phyloP scores from a whole-genome alignment of 2,888 invertebrate genomes.

The Lasioglossum lativentre region DNA sequence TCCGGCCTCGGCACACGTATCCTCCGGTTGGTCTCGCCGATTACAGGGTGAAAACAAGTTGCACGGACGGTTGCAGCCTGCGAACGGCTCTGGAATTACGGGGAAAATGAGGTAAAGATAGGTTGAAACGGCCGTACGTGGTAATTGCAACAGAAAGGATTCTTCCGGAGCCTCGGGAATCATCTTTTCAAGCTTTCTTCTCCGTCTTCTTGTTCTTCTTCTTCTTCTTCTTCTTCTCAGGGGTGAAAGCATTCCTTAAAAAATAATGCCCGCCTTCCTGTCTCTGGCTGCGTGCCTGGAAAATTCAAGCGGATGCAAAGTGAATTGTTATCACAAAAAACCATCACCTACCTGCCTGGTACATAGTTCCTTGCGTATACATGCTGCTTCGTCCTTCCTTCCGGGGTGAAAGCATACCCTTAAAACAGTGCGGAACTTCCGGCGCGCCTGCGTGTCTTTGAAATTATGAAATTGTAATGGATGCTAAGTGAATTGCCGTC shows the following conservation, averaged over 20 bases:
- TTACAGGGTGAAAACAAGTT: conserved; percentile 14
- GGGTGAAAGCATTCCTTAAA: neutral
- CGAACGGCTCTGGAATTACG: neutral
- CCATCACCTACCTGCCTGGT: neutral
- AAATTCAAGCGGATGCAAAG: neutral
- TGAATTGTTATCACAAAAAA: neutral
- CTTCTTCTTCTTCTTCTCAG: neutral
- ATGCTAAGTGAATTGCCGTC: neutral
- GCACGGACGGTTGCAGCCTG: neutral
- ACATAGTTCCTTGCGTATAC: neutral
- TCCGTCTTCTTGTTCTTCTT: neutral
- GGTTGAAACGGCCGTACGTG: neutral
- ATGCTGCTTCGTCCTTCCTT: neutral
- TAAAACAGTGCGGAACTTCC: neutral
- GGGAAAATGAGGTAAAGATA: neutral
- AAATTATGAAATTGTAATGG: conserved; percentile 2
- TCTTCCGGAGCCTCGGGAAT: neutral
- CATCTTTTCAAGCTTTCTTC: neutral
- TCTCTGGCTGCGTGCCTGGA: neutral
- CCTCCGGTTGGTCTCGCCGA: neutral
- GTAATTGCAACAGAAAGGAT: neutral
- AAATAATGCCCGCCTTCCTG: neutral
- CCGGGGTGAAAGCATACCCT: neutral
- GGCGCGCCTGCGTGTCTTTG: neutral
- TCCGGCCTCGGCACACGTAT: conserved; percentile 11